phyloP scores from a whole-genome alignment of 2,113 vertebrate genomes.

The Thalassarche chlororhynchos region DNA sequence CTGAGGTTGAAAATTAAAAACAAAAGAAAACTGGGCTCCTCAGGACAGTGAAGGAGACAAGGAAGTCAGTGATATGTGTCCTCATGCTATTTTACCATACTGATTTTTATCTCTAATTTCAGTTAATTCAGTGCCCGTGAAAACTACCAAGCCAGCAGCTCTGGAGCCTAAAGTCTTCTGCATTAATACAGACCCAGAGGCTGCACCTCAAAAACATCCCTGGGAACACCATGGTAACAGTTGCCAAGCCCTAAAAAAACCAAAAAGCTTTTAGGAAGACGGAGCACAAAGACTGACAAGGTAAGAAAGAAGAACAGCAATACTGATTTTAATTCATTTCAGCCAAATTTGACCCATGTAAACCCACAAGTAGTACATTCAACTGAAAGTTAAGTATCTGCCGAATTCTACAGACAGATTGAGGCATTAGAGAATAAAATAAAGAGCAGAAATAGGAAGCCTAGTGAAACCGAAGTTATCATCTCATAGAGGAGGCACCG shows the following conservation, averaged over 20 bases:
- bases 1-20: not conserved
- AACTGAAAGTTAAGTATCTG: not conserved
- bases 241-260: slow-evolving; percentile 9
- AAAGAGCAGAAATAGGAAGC: not conserved
- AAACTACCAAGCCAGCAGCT: not conserved
- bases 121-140: not conserved
- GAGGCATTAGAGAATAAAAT: not conserved
- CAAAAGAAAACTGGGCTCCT: not conserved
- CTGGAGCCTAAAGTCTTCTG: not conserved
- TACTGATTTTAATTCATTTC: not conserved
- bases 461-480: not conserved
- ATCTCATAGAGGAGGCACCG: not conserved
- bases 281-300: not conserved
- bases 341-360: not conserved
- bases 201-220: not conserved
- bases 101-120: not conserved
- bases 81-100: not conserved
- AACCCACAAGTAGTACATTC: not conserved
- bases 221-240: slow-evolving; percentile 29
- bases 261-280: not conserved
- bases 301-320: not conserved
- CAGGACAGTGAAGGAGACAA: not conserved
- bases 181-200: not conserved
- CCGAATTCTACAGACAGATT: not conserved
- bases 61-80: not conserved